phyloP scores from a whole-genome alignment of 2,888 invertebrate species.

The Pristionchus entomophagus region DNA sequence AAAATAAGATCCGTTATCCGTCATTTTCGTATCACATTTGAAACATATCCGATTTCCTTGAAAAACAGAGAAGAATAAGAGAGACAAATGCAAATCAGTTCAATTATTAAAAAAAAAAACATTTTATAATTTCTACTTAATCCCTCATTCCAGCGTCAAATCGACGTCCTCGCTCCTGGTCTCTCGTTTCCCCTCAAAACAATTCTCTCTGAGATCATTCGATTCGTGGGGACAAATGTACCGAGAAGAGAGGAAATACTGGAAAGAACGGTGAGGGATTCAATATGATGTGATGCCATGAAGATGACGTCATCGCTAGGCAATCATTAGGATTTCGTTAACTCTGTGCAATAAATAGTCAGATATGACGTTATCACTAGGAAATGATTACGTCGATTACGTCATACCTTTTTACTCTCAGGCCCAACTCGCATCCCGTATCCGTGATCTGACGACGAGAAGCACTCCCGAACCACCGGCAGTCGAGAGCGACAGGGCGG shows the following conservation, averaged over 20 bases:
- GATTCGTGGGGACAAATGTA: slow-evolving; percentile 34
- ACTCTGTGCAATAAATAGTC: no score
- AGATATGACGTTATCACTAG: no score
- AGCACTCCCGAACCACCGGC: neutral
- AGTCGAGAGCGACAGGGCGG: neutral
- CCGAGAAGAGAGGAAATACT: slow-evolving; percentile 27
- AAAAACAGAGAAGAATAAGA: no score
- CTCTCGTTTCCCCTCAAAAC: slow-evolving; percentile 41
- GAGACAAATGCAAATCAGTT: no score
- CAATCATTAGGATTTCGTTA: no score
- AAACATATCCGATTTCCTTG: no score
- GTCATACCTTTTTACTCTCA: neutral
- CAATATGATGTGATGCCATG: no score
- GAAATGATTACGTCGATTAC: neutral
- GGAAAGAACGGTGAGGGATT: slow-evolving; percentile 26
- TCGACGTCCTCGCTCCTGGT: slow-evolving; percentile 34
- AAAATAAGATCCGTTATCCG: no score
- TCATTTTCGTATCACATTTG: no score
- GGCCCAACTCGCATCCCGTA: slow-evolving; percentile 30
- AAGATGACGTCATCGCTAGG: no score
- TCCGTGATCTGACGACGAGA: slow-evolving; percentile 7
- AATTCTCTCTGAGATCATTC: slow-evolving; percentile 31
- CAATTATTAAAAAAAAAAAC: no score
- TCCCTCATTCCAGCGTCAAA: slow-evolving; percentile 32
- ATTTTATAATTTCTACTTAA: neutral